Base-by-base conservation (phyloP, 2,888 invertebrate species). In the Torymus texanus region DNA sequence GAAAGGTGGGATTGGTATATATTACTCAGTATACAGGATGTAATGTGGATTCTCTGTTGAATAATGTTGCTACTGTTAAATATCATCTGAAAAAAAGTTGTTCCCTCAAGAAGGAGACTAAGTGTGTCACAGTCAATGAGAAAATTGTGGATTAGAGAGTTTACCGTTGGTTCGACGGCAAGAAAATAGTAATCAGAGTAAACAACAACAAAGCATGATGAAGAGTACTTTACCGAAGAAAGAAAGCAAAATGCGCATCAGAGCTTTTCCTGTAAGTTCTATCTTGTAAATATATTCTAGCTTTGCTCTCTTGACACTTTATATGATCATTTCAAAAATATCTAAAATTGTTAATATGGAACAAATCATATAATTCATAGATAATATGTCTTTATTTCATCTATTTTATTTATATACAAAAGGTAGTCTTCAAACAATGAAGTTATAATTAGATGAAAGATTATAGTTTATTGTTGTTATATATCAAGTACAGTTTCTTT, bases 221-320 rank as follows among this genome's bases (percentile, higher is more conserved):
- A 94, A 94, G 92, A 93, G 91, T 89, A 93, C 94, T 87, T 92
- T 95, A 91, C 94, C 95, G 87, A 97, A 97, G 92, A 97, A 97
- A 92, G 97, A 97, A 92, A 95, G 95, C 92, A 98, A 98, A 92
- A 98, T 98, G 98, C 94, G 98, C 90, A 98, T 98, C 90, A 94
- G 98, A 91, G 98, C 98, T 86, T 98, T 98, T 92, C 98, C 98
- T 91, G 98, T 98, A 93, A 97, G 97, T 84, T 66, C 59, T 74
- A 74, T n/a, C 21, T 11, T 61, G 21, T 61, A 24, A 29, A 29
- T 29, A 24, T 61, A 24, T 72, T 10, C 13, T 66, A 13, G n/a
- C n/a, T 21, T 67, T 10, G 55, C 29, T 56, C 3, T 29, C 5
- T 29, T 29, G 5, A 3, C 1, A 5, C 29, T 29, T 29, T 29